These are phyloP conservation scores for Mixornis gularis DNA, from an alignment of 2,113 vertebrate genomes.

Conservation along the genomic window DNA sequence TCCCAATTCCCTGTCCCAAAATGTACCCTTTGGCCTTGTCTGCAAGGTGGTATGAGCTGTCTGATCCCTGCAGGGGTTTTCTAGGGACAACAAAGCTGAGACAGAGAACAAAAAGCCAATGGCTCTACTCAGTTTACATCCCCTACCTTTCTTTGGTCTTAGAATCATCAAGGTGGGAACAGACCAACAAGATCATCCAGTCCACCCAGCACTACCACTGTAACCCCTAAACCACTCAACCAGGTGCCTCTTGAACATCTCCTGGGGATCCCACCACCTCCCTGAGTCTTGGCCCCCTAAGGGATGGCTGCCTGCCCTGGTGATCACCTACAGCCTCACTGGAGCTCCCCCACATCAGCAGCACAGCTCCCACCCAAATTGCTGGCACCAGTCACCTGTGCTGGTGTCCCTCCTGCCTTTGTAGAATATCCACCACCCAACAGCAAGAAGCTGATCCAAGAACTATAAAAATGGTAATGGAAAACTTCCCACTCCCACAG, in stretches of 20 bases:
- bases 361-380: not conserved
- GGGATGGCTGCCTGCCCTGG: rapidly evolving
- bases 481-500: not conserved
- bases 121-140: not conserved
- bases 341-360: rapidly evolving
- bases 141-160: not conserved
- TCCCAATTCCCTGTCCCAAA: not conserved
- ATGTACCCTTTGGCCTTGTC: not conserved
- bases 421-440: rapidly evolving
- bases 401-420: not conserved
- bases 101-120: not conserved
- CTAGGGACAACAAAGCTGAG: not conserved
- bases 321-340: rapidly evolving
- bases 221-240: not conserved
- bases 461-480: not conserved
- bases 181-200: not conserved
- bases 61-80: not conserved
- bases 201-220: not conserved
- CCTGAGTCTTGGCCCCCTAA: not conserved
- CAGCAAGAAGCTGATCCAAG: not conserved
- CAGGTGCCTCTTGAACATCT: not conserved
- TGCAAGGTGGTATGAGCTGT: not conserved
- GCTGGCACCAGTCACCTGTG: not conserved
- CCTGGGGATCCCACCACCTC: not conserved
- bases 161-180: not conserved